phyloP scores from a whole-genome alignment of 2,797 vertebrate genomes.

The Glossophaga mutica region DNA sequence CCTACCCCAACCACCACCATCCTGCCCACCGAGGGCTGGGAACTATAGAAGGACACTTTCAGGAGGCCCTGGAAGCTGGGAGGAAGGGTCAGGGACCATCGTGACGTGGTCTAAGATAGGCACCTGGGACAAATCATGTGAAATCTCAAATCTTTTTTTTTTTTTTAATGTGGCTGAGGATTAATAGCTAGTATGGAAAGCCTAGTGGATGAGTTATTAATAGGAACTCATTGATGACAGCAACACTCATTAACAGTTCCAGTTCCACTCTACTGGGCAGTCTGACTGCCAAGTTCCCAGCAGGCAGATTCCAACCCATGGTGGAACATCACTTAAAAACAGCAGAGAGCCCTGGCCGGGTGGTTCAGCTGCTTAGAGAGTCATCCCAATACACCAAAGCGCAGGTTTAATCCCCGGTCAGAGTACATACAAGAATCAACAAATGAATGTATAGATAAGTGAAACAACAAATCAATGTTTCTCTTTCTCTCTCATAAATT shows the following conservation, averaged over 20 bases:
- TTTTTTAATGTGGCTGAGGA: accelerated
- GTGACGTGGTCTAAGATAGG: background rate
- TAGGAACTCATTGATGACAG: accelerated
- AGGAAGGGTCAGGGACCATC: accelerated
- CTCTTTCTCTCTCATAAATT: background rate
- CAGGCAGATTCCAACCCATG: accelerated
- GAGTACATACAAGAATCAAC: background rate
- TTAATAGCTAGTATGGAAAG: background rate
- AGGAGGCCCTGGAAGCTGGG: background rate
- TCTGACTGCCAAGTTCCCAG: too few relatives aligned
- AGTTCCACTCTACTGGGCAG: accelerated
- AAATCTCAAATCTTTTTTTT: too few relatives aligned
- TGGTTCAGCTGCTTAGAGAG: background rate
- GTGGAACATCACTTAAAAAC: background rate
- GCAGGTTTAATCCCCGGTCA: background rate
- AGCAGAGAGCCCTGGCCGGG: background rate
- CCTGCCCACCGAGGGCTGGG: background rate
- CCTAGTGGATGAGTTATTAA: background rate
- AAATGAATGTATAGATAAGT: background rate
- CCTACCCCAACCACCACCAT: accelerated
- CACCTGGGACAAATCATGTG: accelerated
- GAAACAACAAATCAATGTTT: background rate
- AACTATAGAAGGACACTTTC: background rate
- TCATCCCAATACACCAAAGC: background rate
- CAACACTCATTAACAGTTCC: accelerated